Conservation (phyloP, 1,140 invertebrate genomes). For the Parasteatoda tepidariorum region DNA sequence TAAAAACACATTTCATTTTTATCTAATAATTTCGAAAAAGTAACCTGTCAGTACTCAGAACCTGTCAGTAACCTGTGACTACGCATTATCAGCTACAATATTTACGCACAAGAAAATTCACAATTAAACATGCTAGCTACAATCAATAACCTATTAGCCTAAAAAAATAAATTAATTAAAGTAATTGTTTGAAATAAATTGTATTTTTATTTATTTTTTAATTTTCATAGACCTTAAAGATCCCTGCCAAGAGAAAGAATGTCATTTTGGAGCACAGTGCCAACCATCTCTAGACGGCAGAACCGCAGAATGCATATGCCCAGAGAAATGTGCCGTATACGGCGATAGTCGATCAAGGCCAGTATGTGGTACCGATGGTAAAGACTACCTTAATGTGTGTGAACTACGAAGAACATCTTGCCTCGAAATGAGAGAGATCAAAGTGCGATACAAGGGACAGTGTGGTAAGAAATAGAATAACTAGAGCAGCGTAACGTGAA, state of each 20-base stretch:
- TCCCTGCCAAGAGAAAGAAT: constrained; percentile 80
- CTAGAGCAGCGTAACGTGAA: too few species aligned
- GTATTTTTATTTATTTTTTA: not conserved
- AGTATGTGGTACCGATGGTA: constrained; percentile 75
- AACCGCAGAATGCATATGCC: constrained; percentile 79
- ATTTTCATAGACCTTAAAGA: constrained; percentile 78
- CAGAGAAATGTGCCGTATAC: constrained; percentile 79
- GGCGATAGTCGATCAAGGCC: constrained; percentile 80
- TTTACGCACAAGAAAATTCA: too few species aligned
- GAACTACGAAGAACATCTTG: constrained; percentile 83
- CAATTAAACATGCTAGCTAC: too few species aligned
- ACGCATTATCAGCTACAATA: too few species aligned
- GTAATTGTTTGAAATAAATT: too few species aligned
- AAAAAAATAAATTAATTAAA: too few species aligned
- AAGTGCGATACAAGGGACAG: constrained; percentile 85
- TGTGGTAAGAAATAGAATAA: constrained; percentile 93
- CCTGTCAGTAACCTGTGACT: too few species aligned
- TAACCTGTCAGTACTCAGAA: too few species aligned
- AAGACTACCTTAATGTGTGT: constrained; percentile 78
- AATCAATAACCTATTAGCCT: too few species aligned
- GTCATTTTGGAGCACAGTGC: constrained; percentile 81
- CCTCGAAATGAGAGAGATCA: constrained; percentile 79
- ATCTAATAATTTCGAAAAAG: too few species aligned
- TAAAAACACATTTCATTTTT: too few species aligned
- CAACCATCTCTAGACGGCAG: constrained; percentile 79